Evolutionary conservation across 2,113 vertebrate species (phyloP).

Genomic region (Macaca mulatta): DNA sequence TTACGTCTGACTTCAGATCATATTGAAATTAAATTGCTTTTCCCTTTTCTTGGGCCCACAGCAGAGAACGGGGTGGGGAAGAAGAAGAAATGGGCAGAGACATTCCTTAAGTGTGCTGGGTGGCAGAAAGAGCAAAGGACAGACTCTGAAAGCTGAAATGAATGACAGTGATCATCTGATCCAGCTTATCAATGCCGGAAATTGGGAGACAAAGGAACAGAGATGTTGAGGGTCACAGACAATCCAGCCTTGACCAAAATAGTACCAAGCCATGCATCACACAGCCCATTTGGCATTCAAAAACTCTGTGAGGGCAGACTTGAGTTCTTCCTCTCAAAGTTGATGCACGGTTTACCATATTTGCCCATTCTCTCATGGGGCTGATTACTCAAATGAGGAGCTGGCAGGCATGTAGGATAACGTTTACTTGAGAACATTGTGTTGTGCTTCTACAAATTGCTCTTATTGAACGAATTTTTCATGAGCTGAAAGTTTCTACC

Average conservation of each 20-base stretch:
- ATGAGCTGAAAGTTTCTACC: background rate
- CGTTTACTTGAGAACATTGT: background rate
- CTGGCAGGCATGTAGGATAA: background rate
- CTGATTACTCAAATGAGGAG: background rate
- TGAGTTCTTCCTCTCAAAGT: background rate
- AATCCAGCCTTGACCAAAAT: background rate
- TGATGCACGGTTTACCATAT: background rate
- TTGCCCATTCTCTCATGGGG: background rate
- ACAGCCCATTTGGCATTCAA: background rate
- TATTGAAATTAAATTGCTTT: slow-evolving; percentile 65
- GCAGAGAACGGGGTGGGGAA: background rate
- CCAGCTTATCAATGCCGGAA: background rate
- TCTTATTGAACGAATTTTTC: background rate
- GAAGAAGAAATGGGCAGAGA: background rate
- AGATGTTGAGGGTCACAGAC: background rate
- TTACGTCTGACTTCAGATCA: slow-evolving; percentile 61
- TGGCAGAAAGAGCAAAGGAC: background rate
- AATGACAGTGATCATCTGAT: background rate
- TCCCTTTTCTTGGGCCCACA: slow-evolving; percentile 13
- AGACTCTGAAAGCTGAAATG: background rate
- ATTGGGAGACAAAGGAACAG: background rate
- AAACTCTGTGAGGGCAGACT: background rate
- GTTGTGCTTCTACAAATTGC: background rate
- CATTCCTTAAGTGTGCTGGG: background rate
- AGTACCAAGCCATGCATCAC: background rate